Conservation (phyloP, 1,140 invertebrate genomes). For the Lineus longissimus region DNA sequence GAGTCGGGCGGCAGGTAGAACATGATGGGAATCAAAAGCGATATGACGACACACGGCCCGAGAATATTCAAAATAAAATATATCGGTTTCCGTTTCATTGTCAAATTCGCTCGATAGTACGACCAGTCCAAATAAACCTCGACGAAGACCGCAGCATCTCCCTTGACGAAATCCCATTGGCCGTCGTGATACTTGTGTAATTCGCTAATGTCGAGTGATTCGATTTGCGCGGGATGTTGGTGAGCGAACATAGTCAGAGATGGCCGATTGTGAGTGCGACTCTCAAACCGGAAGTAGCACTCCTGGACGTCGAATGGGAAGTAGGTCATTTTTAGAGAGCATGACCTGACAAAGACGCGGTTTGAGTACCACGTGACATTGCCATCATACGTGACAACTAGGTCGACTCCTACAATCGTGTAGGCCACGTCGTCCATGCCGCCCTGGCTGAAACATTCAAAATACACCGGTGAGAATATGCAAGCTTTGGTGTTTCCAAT, state of each 20-base stretch:
- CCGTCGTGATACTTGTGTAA: constrained; percentile 14
- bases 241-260: too few relatives aligned
- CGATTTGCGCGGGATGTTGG: not conserved
- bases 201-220: not conserved
- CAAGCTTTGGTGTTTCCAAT: too few relatives aligned
- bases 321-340: constrained; percentile 76
- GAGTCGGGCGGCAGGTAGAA: constrained; percentile 34
- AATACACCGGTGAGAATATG: too few relatives aligned
- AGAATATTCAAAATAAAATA: constrained; percentile 32
- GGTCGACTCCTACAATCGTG: too few relatives aligned
- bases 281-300: constrained; percentile 64
- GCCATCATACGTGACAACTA: not conserved
- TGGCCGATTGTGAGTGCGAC: constrained; percentile 20
- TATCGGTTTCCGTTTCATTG: constrained; percentile 24
- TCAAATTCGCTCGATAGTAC: not conserved
- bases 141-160: too few relatives aligned
- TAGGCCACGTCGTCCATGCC: too few relatives aligned
- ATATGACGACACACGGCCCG: constrained; percentile 29
- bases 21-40: constrained; percentile 22
- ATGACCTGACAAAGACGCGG: constrained; percentile 61
- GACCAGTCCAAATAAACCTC: not conserved
- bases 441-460: too few relatives aligned
- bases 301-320: constrained; percentile 69
- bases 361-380: constrained; percentile 13
- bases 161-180: constrained; percentile 16